These are phyloP conservation scores for Adelosebastes latens DNA, from an alignment of 2,797 vertebrate genomes.

Conservation along the genomic window DNA sequence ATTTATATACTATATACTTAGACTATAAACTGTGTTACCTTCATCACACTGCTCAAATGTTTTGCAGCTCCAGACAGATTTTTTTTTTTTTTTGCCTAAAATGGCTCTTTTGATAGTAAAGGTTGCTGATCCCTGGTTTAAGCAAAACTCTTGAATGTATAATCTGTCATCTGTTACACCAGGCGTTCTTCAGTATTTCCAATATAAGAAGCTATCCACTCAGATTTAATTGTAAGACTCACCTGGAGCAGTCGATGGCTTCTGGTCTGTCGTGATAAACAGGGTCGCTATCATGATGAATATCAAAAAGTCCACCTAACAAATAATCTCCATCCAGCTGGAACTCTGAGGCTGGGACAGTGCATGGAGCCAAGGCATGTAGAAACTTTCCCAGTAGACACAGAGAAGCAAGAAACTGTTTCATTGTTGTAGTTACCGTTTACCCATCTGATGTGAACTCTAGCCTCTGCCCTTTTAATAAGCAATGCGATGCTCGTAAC, in stretches of 20 bases:
- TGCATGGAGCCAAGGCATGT: background rate
- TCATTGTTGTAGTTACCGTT: constrained; percentile 20
- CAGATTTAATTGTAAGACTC: constrained; percentile 28
- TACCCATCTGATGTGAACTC: background rate
- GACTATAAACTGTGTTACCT: too few species aligned
- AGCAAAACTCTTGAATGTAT: background rate
- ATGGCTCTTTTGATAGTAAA: too few species aligned
- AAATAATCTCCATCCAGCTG: constrained; percentile 73
- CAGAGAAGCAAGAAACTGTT: constrained; percentile 4
- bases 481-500: background rate
- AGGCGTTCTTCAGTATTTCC: background rate
- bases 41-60: too few species aligned
- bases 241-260: constrained; percentile 70
- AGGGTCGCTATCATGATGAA: constrained; percentile 50
- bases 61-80: too few species aligned
- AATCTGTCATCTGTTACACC: background rate
- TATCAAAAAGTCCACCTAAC: constrained; percentile 78
- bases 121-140: too few species aligned
- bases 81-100: too few species aligned
- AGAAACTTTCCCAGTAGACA: constrained; percentile 36
- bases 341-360: constrained; percentile 62
- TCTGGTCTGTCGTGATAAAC: constrained; percentile 39
- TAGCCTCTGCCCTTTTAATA: background rate
- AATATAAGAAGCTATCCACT: background rate
- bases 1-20: too few species aligned